Evolutionary conservation across 2,888 invertebrate genomes (phyloP).

Genomic region (Actias luna): DNA sequence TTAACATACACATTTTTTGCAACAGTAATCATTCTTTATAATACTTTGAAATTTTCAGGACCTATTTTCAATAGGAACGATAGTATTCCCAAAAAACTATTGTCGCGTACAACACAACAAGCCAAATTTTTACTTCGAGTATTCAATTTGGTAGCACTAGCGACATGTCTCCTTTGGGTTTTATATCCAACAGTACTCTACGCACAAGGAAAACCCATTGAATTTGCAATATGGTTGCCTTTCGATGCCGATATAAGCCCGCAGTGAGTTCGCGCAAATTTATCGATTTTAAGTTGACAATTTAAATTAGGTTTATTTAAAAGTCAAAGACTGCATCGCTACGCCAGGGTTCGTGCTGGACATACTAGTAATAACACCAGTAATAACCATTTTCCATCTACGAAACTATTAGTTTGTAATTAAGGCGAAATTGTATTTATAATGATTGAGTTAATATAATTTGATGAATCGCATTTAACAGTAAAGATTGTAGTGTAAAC

Average conservation of each 20-base stretch:
- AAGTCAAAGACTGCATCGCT: neutral
- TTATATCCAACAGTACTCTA: constrained; percentile 47
- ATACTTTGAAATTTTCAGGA: constrained; percentile 30
- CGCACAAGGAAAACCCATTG: constrained; percentile 42
- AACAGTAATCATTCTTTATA: neutral
- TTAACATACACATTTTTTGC: neutral
- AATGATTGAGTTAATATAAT: neutral
- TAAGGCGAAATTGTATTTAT: neutral
- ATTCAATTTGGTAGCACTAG: constrained; percentile 42
- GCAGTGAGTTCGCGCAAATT: constrained; percentile 41
- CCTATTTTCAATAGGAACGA: constrained; percentile 47
- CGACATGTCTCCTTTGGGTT: constrained; percentile 52
- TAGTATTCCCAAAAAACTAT: constrained; percentile 35
- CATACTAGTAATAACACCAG: neutral
- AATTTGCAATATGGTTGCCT: constrained; percentile 60
- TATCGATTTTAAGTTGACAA: neutral
- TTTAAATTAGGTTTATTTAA: constrained; percentile 5
- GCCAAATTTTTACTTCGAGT: constrained; percentile 37
- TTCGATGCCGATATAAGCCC: constrained; percentile 46
- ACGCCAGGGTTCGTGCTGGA: neutral
- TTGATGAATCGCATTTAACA: neutral
- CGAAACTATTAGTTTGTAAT: neutral
- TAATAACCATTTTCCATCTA: neutral
- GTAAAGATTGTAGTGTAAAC: neutral
- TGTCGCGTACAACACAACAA: constrained; percentile 35